These are phyloP conservation scores for Harpegnathos saltator DNA, from an alignment of 1,140 invertebrate species.

Conservation along the genomic window DNA sequence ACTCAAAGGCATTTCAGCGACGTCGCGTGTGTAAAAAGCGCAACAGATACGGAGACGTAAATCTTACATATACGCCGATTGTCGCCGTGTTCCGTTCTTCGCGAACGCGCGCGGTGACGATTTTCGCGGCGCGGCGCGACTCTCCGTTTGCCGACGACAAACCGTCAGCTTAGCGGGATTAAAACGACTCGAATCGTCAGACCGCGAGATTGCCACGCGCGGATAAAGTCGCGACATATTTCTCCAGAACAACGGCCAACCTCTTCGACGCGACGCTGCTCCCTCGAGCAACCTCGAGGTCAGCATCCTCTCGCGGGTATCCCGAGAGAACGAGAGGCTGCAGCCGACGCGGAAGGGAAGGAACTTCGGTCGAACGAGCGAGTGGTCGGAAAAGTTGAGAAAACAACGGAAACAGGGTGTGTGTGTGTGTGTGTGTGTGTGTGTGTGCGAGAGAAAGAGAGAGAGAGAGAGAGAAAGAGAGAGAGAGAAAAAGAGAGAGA, in stretches of 20 bases:
- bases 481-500: no score
- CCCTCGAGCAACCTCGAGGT: conserved; percentile 31
- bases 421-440: no score
- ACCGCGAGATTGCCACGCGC: background rate
- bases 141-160: background rate
- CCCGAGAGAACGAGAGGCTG: conserved; percentile 12
- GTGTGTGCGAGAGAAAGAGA: no score
- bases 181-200: background rate
- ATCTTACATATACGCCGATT: background rate
- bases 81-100: background rate
- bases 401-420: conserved; percentile 21
- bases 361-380: background rate
- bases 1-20: no score
- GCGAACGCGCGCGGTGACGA: background rate
- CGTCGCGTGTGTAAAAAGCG: no score
- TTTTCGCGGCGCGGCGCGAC: no score
- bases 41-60: background rate
- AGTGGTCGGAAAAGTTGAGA: conserved; percentile 34
- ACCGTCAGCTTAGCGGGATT: background rate
- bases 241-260: conserved; percentile 3
- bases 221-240: conserved; percentile 8
- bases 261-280: background rate
- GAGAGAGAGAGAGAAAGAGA: no score
- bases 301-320: conserved; percentile 18
- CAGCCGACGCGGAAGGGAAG: background rate